Conservation (phyloP, 2,797 vertebrate species). For the Otolemur crassicaudatus region DNA sequence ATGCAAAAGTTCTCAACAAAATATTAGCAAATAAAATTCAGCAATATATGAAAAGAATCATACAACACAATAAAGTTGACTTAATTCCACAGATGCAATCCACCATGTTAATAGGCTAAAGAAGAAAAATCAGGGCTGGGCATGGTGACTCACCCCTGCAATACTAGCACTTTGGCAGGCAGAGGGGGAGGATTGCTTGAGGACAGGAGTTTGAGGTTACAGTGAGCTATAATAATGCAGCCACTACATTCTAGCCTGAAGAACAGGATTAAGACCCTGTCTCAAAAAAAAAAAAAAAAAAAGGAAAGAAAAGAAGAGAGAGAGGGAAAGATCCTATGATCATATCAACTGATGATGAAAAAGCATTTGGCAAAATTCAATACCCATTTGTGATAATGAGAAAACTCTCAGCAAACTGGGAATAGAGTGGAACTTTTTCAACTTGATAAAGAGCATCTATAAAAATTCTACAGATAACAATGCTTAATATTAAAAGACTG, state of each 20-base stretch:
- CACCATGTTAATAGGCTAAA: not conserved
- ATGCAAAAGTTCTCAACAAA: not conserved
- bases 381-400: not conserved
- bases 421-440: not conserved
- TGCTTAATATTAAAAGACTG: not conserved
- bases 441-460: not conserved
- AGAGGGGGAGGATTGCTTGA: not conserved
- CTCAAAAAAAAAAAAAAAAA: not conserved
- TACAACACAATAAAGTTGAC: not conserved
- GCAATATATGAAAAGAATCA: not conserved
- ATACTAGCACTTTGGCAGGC: not conserved
- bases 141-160: not conserved
- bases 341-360: not conserved
- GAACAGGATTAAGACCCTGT: not conserved
- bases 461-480: not conserved
- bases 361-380: not conserved
- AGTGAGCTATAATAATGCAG: not conserved
- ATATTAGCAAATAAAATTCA: not conserved
- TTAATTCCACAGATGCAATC: not conserved
- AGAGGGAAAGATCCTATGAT: not conserved
- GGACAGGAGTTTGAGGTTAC: not conserved
- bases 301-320: too few relatives aligned
- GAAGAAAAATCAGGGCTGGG: not conserved
- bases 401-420: not conserved
- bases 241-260: not conserved